A percentile compares a stretch with the other conserved stretches of the same genome.
Conservation (phyloP, 2,797 vertebrate genomes). For the Enteromius trimaculatus region DNA sequence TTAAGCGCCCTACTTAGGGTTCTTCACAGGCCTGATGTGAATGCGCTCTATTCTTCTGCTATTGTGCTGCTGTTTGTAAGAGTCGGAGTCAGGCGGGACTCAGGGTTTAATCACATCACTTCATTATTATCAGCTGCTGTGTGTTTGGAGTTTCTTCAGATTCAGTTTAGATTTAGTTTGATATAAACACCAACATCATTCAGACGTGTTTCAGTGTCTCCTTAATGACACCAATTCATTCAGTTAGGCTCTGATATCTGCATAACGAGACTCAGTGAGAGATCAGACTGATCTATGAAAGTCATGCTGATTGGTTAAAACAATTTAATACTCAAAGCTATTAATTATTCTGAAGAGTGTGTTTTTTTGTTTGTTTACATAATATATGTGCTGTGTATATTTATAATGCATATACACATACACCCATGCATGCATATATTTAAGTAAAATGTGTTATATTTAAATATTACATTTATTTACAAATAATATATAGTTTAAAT, state of each 20-base stretch:
- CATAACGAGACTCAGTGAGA: constrained; percentile 35
- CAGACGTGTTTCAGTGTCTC: not conserved
- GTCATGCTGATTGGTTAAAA: too few species aligned
- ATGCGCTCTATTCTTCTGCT: constrained; percentile 34
- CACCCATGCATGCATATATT: too few species aligned
- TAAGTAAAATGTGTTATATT: too few species aligned
- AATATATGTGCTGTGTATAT: too few species aligned
- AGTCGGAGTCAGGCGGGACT: not conserved
- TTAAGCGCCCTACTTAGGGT: constrained; percentile 64
- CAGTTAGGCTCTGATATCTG: not conserved
- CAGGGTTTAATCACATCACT: not conserved
- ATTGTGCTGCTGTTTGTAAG: constrained; percentile 58
- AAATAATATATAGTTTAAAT: too few species aligned
- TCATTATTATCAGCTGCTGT: not conserved
- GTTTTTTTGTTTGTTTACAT: too few species aligned
- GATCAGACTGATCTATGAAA: not conserved
- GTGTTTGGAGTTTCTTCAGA: not conserved
- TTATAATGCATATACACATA: too few species aligned
- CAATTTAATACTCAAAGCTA: too few species aligned
- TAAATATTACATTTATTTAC: too few species aligned
- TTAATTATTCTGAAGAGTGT: too few species aligned
- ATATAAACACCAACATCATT: not conserved
- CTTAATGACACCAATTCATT: not conserved
- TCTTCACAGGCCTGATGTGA: constrained; percentile 53
- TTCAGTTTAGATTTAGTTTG: not conserved